Evolutionary conservation across 2,888 invertebrate genomes (phyloP).

Genomic region (Ceramica pisi): DNA sequence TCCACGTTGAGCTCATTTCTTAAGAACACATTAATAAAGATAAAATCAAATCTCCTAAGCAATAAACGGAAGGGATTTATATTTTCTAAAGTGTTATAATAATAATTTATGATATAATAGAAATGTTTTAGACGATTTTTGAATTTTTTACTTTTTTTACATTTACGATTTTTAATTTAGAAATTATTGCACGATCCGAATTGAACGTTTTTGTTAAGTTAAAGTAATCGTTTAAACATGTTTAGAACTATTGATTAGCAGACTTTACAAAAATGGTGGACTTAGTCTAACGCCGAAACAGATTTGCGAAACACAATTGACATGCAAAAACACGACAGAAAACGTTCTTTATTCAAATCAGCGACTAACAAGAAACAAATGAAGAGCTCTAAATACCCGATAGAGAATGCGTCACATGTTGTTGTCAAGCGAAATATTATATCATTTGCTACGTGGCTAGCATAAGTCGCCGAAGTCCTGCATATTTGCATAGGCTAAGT

Average conservation of each 20-base stretch:
- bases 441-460: conserved; percentile 64
- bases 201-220: background rate
- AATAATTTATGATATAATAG: background rate
- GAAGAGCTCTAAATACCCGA: conserved; percentile 41
- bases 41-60: conserved; percentile 25
- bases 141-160: background rate
- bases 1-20: conserved; percentile 4
- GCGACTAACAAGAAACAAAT: conserved; percentile 32
- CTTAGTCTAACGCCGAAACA: conserved; percentile 8
- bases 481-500: conserved; percentile 84
- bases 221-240: background rate
- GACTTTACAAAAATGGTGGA: conserved; percentile 2
- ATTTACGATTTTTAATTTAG: background rate
- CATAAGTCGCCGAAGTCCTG: conserved; percentile 68
- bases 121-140: conserved; percentile 13
- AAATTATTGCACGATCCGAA: conserved; percentile 10
- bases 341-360: conserved; percentile 44
- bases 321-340: conserved; percentile 34
- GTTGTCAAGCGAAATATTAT: conserved; percentile 62
- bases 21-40: conserved; percentile 8
- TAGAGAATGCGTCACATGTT: conserved; percentile 52
- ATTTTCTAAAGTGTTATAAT: conserved; percentile 19
- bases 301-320: conserved; percentile 16
- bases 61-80: conserved; percentile 39
- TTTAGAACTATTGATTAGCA: background rate